phyloP scores from a whole-genome alignment of 2,888 invertebrate species.

The Eupeodes latifasciatus region DNA sequence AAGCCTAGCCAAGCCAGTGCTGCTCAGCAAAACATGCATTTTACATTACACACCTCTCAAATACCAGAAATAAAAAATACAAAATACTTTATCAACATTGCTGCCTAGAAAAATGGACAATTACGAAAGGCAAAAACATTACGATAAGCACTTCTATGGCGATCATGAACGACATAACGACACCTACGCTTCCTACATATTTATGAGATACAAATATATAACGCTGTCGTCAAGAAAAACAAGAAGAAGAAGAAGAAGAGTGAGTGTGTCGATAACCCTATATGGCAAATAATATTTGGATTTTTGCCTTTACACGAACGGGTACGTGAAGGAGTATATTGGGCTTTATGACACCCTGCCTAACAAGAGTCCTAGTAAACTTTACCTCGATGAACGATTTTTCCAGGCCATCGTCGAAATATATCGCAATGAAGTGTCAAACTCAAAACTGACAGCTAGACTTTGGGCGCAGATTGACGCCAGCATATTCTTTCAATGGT shows the following conservation, averaged over 20 bases:
- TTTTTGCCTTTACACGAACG: neutral
- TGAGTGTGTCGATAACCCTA: conserved; percentile 49
- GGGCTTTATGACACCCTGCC: neutral
- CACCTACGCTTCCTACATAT: conserved; percentile 70
- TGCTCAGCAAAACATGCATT: conserved; percentile 52
- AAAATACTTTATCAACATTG: neutral
- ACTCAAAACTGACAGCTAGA: too few species aligned
- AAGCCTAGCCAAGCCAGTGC: too few species aligned
- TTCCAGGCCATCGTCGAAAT: too few species aligned
- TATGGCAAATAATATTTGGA: neutral
- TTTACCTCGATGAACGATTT: too few species aligned
- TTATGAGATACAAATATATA: conserved; percentile 58
- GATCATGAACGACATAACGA: conserved; percentile 67
- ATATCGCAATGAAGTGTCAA: too few species aligned
- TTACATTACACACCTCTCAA: conserved; percentile 65
- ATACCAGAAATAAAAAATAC: conserved; percentile 28
- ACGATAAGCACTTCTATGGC: conserved; percentile 29
- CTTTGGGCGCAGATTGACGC: too few species aligned
- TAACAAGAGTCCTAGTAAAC: neutral
- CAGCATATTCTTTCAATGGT: too few species aligned
- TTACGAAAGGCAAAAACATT: conserved; percentile 61
- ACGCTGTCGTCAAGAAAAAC: conserved; percentile 11
- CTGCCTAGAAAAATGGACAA: conserved; percentile 39
- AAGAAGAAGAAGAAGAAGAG: too few species aligned
- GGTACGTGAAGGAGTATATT: neutral